Evolutionary conservation across 2,797 vertebrate species (phyloP).

Genomic region (Pangasius macronema): DNA sequence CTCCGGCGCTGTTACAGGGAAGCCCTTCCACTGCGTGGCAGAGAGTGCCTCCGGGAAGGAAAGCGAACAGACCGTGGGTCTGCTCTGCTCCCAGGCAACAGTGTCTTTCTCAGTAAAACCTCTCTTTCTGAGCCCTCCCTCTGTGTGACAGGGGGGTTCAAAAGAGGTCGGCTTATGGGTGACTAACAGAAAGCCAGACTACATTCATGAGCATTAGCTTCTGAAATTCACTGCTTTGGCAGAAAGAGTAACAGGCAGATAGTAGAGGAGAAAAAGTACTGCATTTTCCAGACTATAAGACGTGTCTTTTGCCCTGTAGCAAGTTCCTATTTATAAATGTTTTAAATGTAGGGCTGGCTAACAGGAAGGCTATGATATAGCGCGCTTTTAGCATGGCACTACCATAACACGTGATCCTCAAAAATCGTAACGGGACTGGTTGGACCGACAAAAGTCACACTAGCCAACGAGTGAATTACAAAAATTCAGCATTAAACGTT

Average conservation of each 20-base stretch:
- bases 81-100: slow-evolving; percentile 29
- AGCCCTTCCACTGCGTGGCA: slow-evolving; percentile 42
- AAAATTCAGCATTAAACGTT: background rate
- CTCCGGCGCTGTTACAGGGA: slow-evolving; percentile 37
- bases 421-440: background rate
- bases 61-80: slow-evolving; percentile 43
- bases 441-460: background rate
- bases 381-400: background rate
- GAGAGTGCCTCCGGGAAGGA: slow-evolving; percentile 32
- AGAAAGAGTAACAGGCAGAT: slow-evolving; percentile 35
- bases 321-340: background rate
- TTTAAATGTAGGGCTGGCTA: background rate
- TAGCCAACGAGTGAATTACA: background rate
- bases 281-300: slow-evolving; percentile 17
- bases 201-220: slow-evolving; percentile 48
- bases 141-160: slow-evolving; percentile 25
- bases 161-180: slow-evolving; percentile 60
- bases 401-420: too few species aligned
- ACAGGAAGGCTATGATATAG: background rate
- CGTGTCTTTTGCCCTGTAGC: background rate
- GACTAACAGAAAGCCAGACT: slow-evolving; percentile 52
- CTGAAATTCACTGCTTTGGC: slow-evolving; percentile 52
- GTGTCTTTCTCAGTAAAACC: slow-evolving; percentile 62
- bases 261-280: background rate
- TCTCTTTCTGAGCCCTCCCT: slow-evolving; percentile 47